phyloP scores from a whole-genome alignment of 2,113 vertebrate species.

The Eolophus roseicapilla region DNA sequence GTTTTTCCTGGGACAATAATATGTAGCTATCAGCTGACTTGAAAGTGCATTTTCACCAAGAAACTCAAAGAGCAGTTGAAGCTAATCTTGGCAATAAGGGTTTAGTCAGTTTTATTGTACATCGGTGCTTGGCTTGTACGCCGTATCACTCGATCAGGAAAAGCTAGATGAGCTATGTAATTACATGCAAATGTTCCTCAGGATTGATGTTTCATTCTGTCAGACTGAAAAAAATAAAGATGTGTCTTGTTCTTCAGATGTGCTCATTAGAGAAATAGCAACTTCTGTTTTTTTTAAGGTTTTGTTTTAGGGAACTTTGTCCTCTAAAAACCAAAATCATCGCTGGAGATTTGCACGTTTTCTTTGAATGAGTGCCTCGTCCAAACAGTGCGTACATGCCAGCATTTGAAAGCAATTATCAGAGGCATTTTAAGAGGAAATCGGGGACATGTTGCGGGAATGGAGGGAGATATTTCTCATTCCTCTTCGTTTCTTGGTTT shows the following conservation, averaged over 20 bases:
- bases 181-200: conserved; percentile 59
- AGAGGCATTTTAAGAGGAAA: conserved; percentile 38
- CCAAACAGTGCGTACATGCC: not conserved
- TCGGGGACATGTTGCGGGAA: not conserved
- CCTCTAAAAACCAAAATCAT: conserved; percentile 5
- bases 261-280: not conserved
- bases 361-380: not conserved
- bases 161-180: conserved; percentile 51
- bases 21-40: conserved; percentile 27
- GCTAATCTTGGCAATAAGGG: conserved; percentile 39
- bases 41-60: conserved; percentile 34
- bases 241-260: not conserved
- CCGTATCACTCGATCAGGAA: conserved; percentile 32
- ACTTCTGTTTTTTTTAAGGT: not conserved
- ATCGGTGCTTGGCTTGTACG: conserved; percentile 8
- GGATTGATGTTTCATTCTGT: not conserved
- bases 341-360: not conserved
- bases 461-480: conserved; percentile 8
- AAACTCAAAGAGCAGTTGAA: conserved; percentile 29
- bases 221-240: not conserved
- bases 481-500: not conserved
- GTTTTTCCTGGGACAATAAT: conserved; percentile 29
- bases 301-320: not conserved
- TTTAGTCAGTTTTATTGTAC: conserved; percentile 35
- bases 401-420: conserved; percentile 56